Conservation (phyloP, 1,140 invertebrate species). For the Drosophila mauritiana region DNA sequence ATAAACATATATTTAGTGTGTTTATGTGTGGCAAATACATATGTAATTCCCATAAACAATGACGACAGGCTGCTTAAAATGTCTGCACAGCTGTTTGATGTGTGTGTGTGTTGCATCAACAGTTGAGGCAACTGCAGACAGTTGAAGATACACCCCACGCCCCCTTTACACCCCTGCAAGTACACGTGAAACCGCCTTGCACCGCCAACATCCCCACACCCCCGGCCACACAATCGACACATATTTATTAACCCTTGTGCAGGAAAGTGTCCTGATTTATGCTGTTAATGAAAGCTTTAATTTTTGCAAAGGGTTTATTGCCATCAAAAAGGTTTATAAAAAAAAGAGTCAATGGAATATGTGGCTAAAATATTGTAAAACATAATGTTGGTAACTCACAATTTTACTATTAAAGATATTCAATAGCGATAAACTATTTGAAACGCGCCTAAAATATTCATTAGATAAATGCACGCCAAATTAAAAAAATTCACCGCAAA, state of each 20-base stretch:
- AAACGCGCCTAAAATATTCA: too few species aligned
- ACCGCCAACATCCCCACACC: not conserved
- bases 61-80: constrained; percentile 73
- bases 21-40: constrained; percentile 26
- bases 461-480: not conserved
- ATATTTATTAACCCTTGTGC: constrained; percentile 40
- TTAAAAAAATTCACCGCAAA: not conserved
- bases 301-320: not conserved
- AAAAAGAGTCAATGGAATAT: not conserved
- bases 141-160: constrained; percentile 14
- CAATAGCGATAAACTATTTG: too few species aligned
- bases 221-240: constrained; percentile 43
- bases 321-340: not conserved
- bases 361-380: not conserved
- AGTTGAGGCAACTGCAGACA: constrained; percentile 60
- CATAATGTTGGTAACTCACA: not conserved
- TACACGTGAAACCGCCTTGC: not conserved
- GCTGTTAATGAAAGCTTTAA: not conserved
- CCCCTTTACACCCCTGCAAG: not conserved
- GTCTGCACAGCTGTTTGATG: constrained; percentile 76
- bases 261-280: not conserved
- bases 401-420: not conserved
- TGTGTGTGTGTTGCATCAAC: constrained; percentile 68
- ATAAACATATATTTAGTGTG: not conserved
- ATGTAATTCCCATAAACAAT: constrained; percentile 38